Conservation (phyloP, 2,888 invertebrate genomes). For the Heliconius erato region DNA sequence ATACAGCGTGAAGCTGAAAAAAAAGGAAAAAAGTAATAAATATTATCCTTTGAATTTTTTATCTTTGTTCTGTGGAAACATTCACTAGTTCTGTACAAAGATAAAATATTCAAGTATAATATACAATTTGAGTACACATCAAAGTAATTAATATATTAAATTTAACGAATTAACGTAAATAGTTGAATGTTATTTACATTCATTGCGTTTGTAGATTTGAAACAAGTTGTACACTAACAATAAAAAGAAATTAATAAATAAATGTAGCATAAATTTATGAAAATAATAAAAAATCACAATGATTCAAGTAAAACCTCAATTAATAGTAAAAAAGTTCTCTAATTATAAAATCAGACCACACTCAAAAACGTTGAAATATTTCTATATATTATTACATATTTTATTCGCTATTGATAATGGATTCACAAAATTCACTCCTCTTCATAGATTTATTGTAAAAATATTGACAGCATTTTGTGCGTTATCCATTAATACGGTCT, state of each 20-base stretch:
- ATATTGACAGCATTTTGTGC: neutral
- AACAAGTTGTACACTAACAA: neutral
- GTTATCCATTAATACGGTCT: neutral
- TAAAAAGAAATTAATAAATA: no score
- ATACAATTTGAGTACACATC: no score
- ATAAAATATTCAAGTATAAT: no score
- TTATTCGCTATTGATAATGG: conserved; percentile 7
- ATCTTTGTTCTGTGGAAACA: no score
- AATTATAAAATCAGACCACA: neutral
- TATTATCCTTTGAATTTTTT: no score
- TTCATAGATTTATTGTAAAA: conserved; percentile 1
- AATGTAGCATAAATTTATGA: no score
- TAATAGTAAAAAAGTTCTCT: neutral
- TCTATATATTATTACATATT: conserved; percentile 12
- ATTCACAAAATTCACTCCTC: neutral
- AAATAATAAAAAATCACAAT: neutral
- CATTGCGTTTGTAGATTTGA: neutral
- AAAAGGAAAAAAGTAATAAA: no score
- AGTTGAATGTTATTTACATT: neutral
- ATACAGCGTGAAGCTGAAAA: no score
- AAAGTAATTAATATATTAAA: no score
- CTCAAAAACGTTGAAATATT: neutral
- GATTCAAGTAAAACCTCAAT: neutral
- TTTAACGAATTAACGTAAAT: no score
- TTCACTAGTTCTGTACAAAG: no score